A percentile compares a stretch with the other conserved stretches of the same genome.
These are phyloP conservation scores for Pseudochromis fuscus DNA, from an alignment of 2,797 vertebrate species.

Conservation along the genomic window DNA sequence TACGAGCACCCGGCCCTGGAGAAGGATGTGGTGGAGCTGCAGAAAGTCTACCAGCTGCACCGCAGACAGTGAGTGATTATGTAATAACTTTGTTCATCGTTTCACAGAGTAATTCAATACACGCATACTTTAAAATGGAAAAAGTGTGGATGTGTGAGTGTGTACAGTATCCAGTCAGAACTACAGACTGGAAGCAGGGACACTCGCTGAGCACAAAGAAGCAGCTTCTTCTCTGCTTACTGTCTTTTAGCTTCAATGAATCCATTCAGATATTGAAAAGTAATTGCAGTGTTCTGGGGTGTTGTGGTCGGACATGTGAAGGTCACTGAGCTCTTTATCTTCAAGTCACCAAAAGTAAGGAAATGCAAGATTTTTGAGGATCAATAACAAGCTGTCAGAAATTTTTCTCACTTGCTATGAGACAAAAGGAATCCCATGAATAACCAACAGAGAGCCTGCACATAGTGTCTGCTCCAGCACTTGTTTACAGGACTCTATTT, in stretches of 20 bases:
- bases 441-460: neutral
- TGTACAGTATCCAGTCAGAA: constrained; percentile 21
- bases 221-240: constrained; percentile 48
- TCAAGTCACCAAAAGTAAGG: constrained; percentile 29
- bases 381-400: constrained; percentile 34
- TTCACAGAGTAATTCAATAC: neutral
- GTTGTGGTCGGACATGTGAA: constrained; percentile 55
- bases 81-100: neutral
- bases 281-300: constrained; percentile 59
- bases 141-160: neutral
- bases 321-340: constrained; percentile 54
- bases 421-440: constrained; percentile 7
- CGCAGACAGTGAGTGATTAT: constrained; percentile 91
- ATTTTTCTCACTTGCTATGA: constrained; percentile 14
- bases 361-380: constrained; percentile 35
- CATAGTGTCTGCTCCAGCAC: neutral
- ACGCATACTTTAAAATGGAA: neutral
- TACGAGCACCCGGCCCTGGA: constrained; percentile 94
- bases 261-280: constrained; percentile 69
- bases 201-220: constrained; percentile 55
- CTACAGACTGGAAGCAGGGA: constrained; percentile 36
- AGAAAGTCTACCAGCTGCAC: constrained; percentile 93
- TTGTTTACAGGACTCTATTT: constrained; percentile 29
- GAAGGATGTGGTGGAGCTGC: constrained; percentile 92
- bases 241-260: constrained; percentile 67